These are phyloP conservation scores for Timandra comae DNA, from an alignment of 2,888 invertebrate species.

Conservation along the genomic window DNA sequence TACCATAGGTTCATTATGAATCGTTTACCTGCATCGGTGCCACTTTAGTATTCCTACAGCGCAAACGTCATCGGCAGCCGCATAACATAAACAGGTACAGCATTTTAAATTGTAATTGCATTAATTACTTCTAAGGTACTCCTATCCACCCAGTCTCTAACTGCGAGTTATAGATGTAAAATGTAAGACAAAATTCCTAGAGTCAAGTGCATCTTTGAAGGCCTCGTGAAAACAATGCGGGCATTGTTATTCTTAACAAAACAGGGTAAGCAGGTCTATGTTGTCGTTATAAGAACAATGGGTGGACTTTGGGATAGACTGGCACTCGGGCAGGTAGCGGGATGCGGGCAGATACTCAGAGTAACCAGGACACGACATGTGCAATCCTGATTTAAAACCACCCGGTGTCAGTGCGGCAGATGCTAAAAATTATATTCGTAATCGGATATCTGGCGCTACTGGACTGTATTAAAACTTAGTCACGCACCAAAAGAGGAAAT, in stretches of 20 bases:
- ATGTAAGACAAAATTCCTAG: slow-evolving; percentile 28
- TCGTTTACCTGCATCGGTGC: slow-evolving; percentile 42
- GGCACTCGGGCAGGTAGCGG: slow-evolving; percentile 60
- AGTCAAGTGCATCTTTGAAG: slow-evolving; percentile 44
- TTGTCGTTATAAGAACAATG: slow-evolving; percentile 54
- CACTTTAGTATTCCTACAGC: slow-evolving; percentile 37
- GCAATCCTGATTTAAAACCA: slow-evolving; percentile 44
- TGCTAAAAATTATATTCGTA: slow-evolving; percentile 25
- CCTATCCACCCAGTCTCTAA: slow-evolving; percentile 14
- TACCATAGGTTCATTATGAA: slow-evolving; percentile 35
- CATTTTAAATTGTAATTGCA: slow-evolving; percentile 32
- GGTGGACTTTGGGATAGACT: slow-evolving; percentile 12
- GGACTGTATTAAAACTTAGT: slow-evolving; percentile 9
- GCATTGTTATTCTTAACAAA: slow-evolving; percentile 57
- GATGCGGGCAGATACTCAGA: slow-evolving; percentile 42
- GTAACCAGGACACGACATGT: slow-evolving; percentile 41
- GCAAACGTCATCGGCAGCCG: slow-evolving; percentile 30
- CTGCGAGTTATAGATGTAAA: slow-evolving; percentile 18
- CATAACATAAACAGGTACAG: slow-evolving; percentile 23
- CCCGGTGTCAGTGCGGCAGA: slow-evolving; percentile 53
- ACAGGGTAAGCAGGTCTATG: slow-evolving; percentile 53
- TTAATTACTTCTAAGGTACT: slow-evolving; percentile 27
- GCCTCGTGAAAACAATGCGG: slow-evolving; percentile 43
- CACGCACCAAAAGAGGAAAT: slow-evolving; percentile 19
- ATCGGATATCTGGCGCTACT: slow-evolving; percentile 24